A percentile compares a stretch with the other conserved stretches of the same genome.
These are phyloP conservation scores for Vollenhovia emeryi DNA, from an alignment of 1,140 invertebrate species.

Conservation along the genomic window DNA sequence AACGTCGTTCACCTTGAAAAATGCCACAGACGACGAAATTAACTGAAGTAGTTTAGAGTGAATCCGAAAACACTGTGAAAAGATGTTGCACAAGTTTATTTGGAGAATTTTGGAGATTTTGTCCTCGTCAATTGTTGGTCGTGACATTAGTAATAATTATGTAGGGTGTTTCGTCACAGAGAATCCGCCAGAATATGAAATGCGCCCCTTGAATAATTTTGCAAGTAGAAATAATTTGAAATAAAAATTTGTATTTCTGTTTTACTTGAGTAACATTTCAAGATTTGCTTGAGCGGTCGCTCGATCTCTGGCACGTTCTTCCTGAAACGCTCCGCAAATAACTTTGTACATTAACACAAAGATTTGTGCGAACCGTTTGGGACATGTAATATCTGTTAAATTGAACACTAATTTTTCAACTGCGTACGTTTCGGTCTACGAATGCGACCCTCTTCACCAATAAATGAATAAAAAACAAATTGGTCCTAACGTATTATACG, in stretches of 20 bases:
- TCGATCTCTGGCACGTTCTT: conserved; percentile 18
- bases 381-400: too few species aligned
- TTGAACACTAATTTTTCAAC: too few species aligned
- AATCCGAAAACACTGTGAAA: too few species aligned
- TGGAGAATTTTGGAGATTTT: not conserved
- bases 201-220: conserved; percentile 20
- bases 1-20: conserved; percentile 35
- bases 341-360: conserved; percentile 74
- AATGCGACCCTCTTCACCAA: too few species aligned
- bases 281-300: not conserved
- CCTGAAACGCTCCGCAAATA: conserved; percentile 28
- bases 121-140: not conserved
- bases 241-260: conserved; percentile 9
- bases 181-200: conserved; percentile 5
- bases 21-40: not conserved
- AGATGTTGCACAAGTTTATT: not conserved
- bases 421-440: too few species aligned
- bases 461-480: too few species aligned
- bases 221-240: conserved; percentile 13
- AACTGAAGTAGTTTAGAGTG: conserved; percentile 6
- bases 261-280: not conserved
- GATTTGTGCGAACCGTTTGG: too few species aligned
- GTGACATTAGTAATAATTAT: conserved; percentile 35
- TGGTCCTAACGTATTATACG: too few species aligned
- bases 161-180: not conserved